Percentiles rank a stretch among this genome's conserved stretches.
Conservation (phyloP, 2,113 vertebrate genomes). For the Phaethon lepturus region DNA sequence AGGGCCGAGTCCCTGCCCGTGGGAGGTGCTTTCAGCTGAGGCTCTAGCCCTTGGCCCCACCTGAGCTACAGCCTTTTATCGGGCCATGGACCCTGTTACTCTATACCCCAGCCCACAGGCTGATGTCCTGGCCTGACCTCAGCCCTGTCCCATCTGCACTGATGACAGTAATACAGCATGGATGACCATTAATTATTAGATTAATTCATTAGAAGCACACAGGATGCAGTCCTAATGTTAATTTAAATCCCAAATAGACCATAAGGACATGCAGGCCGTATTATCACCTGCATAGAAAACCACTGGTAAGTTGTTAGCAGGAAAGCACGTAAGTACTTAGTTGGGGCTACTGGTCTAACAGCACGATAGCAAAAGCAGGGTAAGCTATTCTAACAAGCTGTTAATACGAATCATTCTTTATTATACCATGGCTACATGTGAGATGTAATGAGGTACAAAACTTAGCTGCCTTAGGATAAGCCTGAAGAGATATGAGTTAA, state of each 20-base stretch:
- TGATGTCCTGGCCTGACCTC: neutral
- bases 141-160: neutral
- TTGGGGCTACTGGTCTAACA: neutral
- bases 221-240: neutral
- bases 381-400: neutral
- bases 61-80: neutral
- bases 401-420: neutral
- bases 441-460: neutral
- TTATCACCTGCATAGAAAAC: neutral
- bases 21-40: neutral
- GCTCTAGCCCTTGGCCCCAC: neutral
- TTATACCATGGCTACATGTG: neutral
- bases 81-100: neutral
- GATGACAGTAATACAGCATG: neutral
- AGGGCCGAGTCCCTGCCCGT: rapidly evolving
- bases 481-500: neutral
- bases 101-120: neutral
- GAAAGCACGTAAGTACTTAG: neutral
- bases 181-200: neutral
- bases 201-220: neutral
- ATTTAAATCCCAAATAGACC: neutral
- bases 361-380: neutral
- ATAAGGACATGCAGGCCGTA: neutral
- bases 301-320: neutral
- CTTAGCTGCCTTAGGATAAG: neutral